Conservation (phyloP, 2,113 vertebrate species). For the Chelonoidis abingdonii region DNA sequence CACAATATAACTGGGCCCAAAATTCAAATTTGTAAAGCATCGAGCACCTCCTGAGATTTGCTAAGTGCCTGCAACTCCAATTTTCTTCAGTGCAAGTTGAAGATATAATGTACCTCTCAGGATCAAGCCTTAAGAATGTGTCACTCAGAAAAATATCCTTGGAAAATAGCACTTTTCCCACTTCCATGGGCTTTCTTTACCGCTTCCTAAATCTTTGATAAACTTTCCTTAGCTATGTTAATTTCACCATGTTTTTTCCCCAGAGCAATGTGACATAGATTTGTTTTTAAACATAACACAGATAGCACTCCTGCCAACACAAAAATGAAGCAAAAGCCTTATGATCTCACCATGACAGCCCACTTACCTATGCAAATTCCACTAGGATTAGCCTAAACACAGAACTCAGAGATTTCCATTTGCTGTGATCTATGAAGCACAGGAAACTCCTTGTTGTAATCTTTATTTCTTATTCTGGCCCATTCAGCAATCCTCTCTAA, state of each 20-base stretch:
- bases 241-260: background rate
- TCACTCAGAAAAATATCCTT: background rate
- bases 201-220: background rate
- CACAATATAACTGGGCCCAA: background rate
- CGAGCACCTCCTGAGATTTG: background rate
- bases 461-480: background rate
- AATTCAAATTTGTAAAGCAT: background rate
- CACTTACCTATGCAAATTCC: background rate
- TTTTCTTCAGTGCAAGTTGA: background rate
- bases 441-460: background rate
- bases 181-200: background rate
- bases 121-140: background rate
- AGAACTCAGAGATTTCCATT: background rate
- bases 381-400: background rate
- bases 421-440: background rate
- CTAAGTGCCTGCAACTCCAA: background rate
- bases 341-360: background rate
- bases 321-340: background rate
- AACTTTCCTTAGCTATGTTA: background rate
- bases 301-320: background rate
- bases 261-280: background rate
- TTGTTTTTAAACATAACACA: background rate
- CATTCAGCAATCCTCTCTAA: background rate
- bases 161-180: background rate
- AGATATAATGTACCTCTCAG: background rate